Percentiles rank a stretch among this genome's conserved stretches.
Evolutionary conservation across 2,113 vertebrate species (phyloP).

Genomic region (Cynoglossus semilaevis): DNA sequence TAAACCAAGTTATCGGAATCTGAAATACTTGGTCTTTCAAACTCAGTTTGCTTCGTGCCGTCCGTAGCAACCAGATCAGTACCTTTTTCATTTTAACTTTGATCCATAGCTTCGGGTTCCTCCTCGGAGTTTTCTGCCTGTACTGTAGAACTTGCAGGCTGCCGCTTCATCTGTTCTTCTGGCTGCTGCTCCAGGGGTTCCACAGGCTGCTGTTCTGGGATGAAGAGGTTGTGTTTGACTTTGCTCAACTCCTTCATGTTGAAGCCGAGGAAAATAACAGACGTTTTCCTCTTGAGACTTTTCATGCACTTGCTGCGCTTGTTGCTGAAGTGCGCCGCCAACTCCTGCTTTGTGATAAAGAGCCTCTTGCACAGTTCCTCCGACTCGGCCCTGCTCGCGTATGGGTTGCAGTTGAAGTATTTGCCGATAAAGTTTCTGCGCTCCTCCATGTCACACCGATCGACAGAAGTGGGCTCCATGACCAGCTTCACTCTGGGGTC

Average conservation of each 20-base stretch:
- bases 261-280: conserved; percentile 87
- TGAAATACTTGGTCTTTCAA: conserved; percentile 10
- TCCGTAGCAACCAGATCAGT: too few relatives aligned
- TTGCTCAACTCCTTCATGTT: conserved; percentile 87
- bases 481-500: conserved; percentile 74
- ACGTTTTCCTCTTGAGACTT: conserved; percentile 77
- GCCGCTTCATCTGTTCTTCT: not conserved
- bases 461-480: conserved; percentile 77
- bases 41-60: too few relatives aligned
- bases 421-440: conserved; percentile 85
- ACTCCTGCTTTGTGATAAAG: conserved; percentile 81
- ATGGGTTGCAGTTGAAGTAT: conserved; percentile 90
- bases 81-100: conserved; percentile 9
- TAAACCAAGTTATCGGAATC: conserved; percentile 1
- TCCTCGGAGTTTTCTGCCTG: not conserved
- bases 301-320: conserved; percentile 86
- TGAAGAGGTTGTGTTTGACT: conserved; percentile 82
- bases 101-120: conserved; percentile 32
- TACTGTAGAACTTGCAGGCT: conserved; percentile 1
- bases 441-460: conserved; percentile 76
- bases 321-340: conserved; percentile 83
- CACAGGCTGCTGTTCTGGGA: conserved; percentile 55
- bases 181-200: conserved; percentile 36
- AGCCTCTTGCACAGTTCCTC: conserved; percentile 82
- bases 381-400: conserved; percentile 83